Evolutionary conservation across 2,888 invertebrate genomes (phyloP).

Genomic region (Didymodactylos carnosus): DNA sequence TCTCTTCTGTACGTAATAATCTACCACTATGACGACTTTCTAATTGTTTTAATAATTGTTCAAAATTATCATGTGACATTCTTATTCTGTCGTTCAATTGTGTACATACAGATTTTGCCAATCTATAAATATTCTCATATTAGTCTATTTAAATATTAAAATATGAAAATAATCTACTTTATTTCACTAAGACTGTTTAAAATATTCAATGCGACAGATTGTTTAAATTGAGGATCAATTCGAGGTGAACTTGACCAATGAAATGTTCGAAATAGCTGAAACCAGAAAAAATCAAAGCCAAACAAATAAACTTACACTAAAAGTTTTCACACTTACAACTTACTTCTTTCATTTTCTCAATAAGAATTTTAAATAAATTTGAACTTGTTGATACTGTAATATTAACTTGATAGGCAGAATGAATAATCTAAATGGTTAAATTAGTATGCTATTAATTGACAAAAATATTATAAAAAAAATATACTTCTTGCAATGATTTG

Average conservation of each 20-base stretch:
- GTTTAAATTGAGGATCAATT: slow-evolving; percentile 46
- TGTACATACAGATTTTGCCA: slow-evolving; percentile 51
- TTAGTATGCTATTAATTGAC: background rate
- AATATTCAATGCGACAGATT: slow-evolving; percentile 49
- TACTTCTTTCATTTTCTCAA: slow-evolving; percentile 46
- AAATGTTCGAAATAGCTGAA: slow-evolving; percentile 42
- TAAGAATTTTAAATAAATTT: slow-evolving; percentile 44
- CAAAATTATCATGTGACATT: slow-evolving; percentile 56
- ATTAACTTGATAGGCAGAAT: slow-evolving; percentile 52
- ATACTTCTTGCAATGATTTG: slow-evolving; percentile 6
- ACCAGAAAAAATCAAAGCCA: background rate
- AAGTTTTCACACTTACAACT: background rate
- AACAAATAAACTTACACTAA: background rate
- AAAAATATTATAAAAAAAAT: background rate
- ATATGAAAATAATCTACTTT: slow-evolving; percentile 20
- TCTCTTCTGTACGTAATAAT: slow-evolving; percentile 58
- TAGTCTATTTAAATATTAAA: background rate
- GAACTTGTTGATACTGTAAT: slow-evolving; percentile 46
- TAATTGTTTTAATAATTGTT: slow-evolving; percentile 49
- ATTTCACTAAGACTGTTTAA: slow-evolving; percentile 49
- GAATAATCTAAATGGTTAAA: slow-evolving; percentile 34
- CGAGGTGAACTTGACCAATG: slow-evolving; percentile 42
- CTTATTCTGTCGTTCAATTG: slow-evolving; percentile 57
- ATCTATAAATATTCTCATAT: slow-evolving; percentile 33
- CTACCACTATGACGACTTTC: slow-evolving; percentile 49